Conservation (phyloP, 2,888 invertebrate genomes). For the Caenorhabditis sp. region DNA sequence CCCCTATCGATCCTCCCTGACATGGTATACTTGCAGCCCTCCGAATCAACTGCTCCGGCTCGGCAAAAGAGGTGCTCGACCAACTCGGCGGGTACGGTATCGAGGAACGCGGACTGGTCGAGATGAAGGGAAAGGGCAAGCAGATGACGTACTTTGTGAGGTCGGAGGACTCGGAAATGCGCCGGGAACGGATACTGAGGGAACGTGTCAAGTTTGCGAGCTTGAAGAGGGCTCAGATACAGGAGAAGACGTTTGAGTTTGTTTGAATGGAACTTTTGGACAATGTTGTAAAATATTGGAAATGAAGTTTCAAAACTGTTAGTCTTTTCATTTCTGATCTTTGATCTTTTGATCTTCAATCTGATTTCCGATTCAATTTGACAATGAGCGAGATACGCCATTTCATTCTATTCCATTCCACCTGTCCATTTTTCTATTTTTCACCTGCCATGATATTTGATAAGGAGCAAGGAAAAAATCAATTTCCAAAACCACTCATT, state of each 20-base stretch:
- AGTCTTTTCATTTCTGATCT: no score
- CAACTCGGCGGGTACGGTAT: slow-evolving; percentile 84
- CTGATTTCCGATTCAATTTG: no score
- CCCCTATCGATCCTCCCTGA: no score
- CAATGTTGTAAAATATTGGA: no score
- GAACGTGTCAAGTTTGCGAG: slow-evolving; percentile 66
- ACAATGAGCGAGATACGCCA: no score
- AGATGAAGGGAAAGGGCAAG: slow-evolving; percentile 85
- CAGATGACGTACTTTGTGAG: slow-evolving; percentile 84
- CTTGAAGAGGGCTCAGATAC: slow-evolving; percentile 54
- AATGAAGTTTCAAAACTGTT: neutral
- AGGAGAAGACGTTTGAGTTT: slow-evolving; percentile 58
- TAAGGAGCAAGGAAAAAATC: no score
- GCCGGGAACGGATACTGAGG: slow-evolving; percentile 71
- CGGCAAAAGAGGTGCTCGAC: slow-evolving; percentile 81
- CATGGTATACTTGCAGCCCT: slow-evolving; percentile 53
- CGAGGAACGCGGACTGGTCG: slow-evolving; percentile 84
- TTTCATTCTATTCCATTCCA: no score
- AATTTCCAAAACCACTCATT: no score
- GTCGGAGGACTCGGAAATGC: slow-evolving; percentile 81
- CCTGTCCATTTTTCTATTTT: no score
- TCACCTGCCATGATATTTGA: no score
- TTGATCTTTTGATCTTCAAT: no score
- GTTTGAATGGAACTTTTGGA: neutral
- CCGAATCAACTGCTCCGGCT: slow-evolving; percentile 68